A percentile compares a stretch with the other conserved stretches of the same genome.
phyloP scores from a whole-genome alignment of 2,113 vertebrate genomes.

The Peromyscus leucopus region DNA sequence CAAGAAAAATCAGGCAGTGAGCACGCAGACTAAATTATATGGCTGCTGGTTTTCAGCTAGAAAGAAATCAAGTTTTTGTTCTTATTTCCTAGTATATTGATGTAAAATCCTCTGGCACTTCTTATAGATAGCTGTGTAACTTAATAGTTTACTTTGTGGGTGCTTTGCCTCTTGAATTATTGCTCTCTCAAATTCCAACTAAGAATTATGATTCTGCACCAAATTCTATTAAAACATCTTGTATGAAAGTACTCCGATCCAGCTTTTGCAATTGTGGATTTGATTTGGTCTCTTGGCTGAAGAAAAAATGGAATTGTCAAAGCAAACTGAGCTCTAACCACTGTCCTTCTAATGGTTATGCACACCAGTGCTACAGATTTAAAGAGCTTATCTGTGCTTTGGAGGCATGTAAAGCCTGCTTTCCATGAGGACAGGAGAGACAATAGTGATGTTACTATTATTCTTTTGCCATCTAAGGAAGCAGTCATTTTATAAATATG shows the following conservation, averaged over 20 bases:
- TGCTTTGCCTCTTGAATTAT: background rate
- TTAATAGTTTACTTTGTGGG: constrained; percentile 9
- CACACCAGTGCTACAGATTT: background rate
- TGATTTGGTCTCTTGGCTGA: constrained; percentile 36
- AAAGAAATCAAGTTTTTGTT: background rate
- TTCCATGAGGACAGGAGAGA: background rate
- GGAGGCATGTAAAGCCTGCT: background rate
- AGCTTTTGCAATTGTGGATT: constrained; percentile 52
- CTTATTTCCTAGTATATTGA: constrained; percentile 39
- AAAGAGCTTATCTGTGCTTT: background rate
- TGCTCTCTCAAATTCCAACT: constrained; percentile 57
- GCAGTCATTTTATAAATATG: constrained; percentile 22
- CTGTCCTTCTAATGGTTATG: background rate
- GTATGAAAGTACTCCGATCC: constrained; percentile 35
- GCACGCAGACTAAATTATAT: background rate
- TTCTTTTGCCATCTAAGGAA: constrained; percentile 46
- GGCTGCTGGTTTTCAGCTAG: constrained; percentile 54
- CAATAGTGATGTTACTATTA: background rate
- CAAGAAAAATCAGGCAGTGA: background rate
- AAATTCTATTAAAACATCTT: constrained; percentile 55
- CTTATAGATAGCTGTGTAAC: background rate
- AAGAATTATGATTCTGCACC: constrained; percentile 22
- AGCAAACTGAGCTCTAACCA: background rate
- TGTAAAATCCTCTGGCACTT: background rate
- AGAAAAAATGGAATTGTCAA: constrained; percentile 38